These are phyloP conservation scores for Lagria hirta DNA, from an alignment of 2,888 invertebrate genomes.

Conservation along the genomic window DNA sequence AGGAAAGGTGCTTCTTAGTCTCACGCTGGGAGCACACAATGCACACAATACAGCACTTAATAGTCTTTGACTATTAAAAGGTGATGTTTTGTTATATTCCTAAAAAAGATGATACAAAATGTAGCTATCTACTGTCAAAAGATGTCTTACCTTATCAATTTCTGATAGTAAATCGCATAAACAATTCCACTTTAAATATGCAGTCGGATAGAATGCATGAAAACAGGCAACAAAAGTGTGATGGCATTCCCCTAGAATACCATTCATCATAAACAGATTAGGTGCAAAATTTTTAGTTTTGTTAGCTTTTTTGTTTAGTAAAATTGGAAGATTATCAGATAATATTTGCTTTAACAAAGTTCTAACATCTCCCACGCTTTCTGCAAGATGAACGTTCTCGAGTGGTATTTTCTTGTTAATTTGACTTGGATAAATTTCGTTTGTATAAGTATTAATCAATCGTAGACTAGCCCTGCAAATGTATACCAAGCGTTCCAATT, in stretches of 20 bases:
- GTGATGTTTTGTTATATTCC: conserved; percentile 49
- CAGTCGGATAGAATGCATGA: conserved; percentile 95
- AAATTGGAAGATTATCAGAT: conserved; percentile 65
- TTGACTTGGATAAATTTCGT: conserved; percentile 83
- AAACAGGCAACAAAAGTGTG: conserved; percentile 89
- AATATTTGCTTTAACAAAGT: conserved; percentile 80
- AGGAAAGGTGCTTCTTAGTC: conserved; percentile 74
- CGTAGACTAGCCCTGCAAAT: conserved; percentile 82
- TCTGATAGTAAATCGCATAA: conserved; percentile 79
- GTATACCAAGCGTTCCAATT: conserved; percentile 83
- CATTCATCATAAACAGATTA: conserved; percentile 65
- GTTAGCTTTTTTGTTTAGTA: conserved; percentile 48
- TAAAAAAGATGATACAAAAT: conserved; percentile 41
- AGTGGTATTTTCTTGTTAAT: conserved; percentile 54
- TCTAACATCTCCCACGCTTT: conserved; percentile 83
- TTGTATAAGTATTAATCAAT: conserved; percentile 81
- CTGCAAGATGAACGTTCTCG: conserved; percentile 79
- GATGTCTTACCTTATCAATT: conserved; percentile 64
- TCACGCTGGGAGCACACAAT: conserved; percentile 75
- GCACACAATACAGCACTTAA: conserved; percentile 83
- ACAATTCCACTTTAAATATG: conserved; percentile 89
- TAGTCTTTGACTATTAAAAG: conserved; percentile 61
- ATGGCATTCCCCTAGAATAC: conserved; percentile 87
- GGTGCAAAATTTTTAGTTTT: conserved; percentile 55
- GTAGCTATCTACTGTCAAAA: background rate